Base-by-base conservation (phyloP, 2,797 vertebrate species). In the Enteromius fasciolatus region DNA sequence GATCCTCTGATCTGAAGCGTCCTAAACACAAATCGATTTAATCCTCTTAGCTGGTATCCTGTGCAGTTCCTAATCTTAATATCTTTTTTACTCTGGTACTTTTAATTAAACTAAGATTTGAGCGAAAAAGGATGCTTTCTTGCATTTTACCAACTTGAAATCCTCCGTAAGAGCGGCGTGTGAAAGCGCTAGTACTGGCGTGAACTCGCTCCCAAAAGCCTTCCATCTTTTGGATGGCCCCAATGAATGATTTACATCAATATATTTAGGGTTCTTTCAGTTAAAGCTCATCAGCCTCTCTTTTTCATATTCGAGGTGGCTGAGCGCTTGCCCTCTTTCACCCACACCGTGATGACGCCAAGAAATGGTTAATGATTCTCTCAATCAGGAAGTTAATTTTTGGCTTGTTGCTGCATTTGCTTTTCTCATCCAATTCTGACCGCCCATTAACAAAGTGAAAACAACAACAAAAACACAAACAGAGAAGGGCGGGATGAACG, bases 91-190 rank as follows among this genome's bases (percentile, higher is more conserved):
- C 74, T 81, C 69, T 73, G 63, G 68, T 85, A 81, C 80, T 82
- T 88, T 86, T 88, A 88, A 88, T 88, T 86, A 88, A 88, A 86
- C 80, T 70, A 59, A 85, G 83, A 84, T 86, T 85, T 84, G 85
- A 84, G 28, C 41, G 66, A 77, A 83, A 74, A 76, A 11, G 59
- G 76, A 85, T 81, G 82, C 69, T 85, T 85, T 66, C 69, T 66
- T 36, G 41, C 31, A 54, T 75, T 74, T 66, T 3, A 33, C 12
- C 52, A 46, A 33, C 68, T 50, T 33, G 25, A 73, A 73, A 70
- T 61, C n/a, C 23, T 50, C 39, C 4, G 2, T 36, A 31, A 50
- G 6, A 2, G 2, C 0, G 59, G 28, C 7, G 10, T 63, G 12
- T 74, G 57, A 81, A 74, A 63, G 69, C 10, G 0, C 57, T 25